These are phyloP conservation scores for Pseudochirops corinnae DNA, from an alignment of 2,797 vertebrate species.

Conservation along the genomic window DNA sequence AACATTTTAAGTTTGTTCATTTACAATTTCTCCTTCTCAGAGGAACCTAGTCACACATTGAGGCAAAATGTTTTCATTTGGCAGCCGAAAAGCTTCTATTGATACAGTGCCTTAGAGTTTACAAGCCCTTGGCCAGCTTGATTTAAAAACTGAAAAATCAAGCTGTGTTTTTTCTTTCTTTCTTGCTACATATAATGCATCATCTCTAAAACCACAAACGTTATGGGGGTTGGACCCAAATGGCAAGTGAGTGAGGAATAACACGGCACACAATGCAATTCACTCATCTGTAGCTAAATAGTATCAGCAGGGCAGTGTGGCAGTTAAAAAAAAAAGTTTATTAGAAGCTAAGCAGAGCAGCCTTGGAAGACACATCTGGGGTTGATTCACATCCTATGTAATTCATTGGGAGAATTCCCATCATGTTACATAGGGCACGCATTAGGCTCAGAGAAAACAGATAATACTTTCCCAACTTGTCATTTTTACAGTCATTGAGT, in stretches of 20 bases:
- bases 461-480: conserved; percentile 36
- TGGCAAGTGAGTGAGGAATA: conserved; percentile 46
- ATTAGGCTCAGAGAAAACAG: conserved; percentile 50
- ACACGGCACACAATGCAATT: conserved; percentile 49
- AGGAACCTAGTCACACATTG: conserved; percentile 38
- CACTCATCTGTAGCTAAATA: conserved; percentile 50
- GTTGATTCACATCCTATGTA: conserved; percentile 38
- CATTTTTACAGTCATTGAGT: conserved; percentile 57
- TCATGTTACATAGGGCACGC: conserved; percentile 44
- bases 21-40: conserved; percentile 10
- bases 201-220: conserved; percentile 63
- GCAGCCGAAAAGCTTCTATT: background rate
- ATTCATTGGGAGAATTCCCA: conserved; percentile 60
- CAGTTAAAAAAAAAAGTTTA: conserved; percentile 49
- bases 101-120: background rate
- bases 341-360: conserved; percentile 54
- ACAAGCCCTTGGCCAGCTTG: conserved; percentile 44
- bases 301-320: conserved; percentile 47
- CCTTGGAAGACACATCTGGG: conserved; percentile 59
- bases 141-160: conserved; percentile 48
- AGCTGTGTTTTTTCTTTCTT: background rate
- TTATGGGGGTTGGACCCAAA: conserved; percentile 49
- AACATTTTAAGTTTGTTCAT: conserved; percentile 29
- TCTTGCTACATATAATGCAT: conserved; percentile 34
- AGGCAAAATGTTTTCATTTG: conserved; percentile 43